Evolutionary conservation across 1,140 invertebrate species (phyloP).

Genomic region (Caenorhabditis brenneri): DNA sequence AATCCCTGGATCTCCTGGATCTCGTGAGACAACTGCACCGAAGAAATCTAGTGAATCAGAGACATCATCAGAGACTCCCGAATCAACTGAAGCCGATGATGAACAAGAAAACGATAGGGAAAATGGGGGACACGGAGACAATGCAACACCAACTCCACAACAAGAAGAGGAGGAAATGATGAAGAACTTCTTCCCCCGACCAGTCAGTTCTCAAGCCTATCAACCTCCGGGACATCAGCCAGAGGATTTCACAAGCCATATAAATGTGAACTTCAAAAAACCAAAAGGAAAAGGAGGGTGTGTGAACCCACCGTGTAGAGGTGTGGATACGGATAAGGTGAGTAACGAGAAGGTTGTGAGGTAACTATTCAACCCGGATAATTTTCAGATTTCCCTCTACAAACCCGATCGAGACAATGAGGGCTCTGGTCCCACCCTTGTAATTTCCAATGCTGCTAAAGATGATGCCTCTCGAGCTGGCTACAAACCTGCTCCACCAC

Average conservation of each 20-base stretch:
- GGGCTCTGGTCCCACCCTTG: not conserved
- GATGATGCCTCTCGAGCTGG: not conserved
- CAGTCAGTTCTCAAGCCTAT: constrained; percentile 8
- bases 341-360: not conserved
- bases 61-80: not conserved
- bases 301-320: constrained; percentile 7
- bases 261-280: constrained; percentile 23
- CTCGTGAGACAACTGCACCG: not conserved
- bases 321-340: constrained; percentile 24
- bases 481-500: constrained; percentile 23
- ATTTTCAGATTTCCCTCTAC: constrained; percentile 9
- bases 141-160: not conserved
- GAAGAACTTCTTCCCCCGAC: constrained; percentile 33
- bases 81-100: not conserved
- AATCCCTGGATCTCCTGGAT: not conserved
- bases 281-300: constrained; percentile 8
- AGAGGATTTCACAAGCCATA: constrained; percentile 21
- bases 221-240: constrained; percentile 10
- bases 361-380: not conserved
- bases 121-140: not conserved
- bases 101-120: not conserved
- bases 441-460: not conserved
- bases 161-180: constrained; percentile 21
- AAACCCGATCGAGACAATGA: constrained; percentile 20
- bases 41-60: too few species aligned